These are phyloP conservation scores for Irena cyanogastra DNA, from an alignment of 2,113 vertebrate species.

Conservation along the genomic window DNA sequence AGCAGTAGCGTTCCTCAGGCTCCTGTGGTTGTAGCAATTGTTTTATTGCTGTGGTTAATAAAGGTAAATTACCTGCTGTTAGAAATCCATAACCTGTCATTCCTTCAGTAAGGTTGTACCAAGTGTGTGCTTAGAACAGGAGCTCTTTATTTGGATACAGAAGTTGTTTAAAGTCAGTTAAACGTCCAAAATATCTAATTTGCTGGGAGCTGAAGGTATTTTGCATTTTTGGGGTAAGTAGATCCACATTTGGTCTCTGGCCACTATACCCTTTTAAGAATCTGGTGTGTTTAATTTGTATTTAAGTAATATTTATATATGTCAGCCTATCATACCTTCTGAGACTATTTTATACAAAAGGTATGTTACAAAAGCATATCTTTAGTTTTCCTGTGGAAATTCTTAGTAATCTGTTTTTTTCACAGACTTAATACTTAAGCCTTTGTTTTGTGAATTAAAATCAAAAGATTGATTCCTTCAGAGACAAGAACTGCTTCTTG, in stretches of 20 bases:
- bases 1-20: neutral
- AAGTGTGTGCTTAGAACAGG: neutral
- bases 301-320: neutral
- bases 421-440: neutral
- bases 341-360: neutral
- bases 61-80: neutral
- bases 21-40: neutral
- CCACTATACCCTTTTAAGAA: neutral
- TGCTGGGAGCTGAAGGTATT: neutral
- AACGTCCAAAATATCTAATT: neutral
- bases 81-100: neutral
- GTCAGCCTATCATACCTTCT: neutral
- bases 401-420: neutral
- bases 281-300: neutral
- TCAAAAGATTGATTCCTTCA: neutral
- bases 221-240: neutral
- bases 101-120: rapidly evolving
- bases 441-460: neutral
- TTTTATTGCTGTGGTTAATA: neutral
- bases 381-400: neutral
- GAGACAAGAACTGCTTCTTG: neutral
- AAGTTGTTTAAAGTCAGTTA: neutral
- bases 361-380: neutral
- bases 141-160: neutral
- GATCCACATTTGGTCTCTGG: neutral